Evolutionary conservation across 92 coral and sea anemone species (phyloP).

Genomic region (Paragorgia papillata): DNA sequence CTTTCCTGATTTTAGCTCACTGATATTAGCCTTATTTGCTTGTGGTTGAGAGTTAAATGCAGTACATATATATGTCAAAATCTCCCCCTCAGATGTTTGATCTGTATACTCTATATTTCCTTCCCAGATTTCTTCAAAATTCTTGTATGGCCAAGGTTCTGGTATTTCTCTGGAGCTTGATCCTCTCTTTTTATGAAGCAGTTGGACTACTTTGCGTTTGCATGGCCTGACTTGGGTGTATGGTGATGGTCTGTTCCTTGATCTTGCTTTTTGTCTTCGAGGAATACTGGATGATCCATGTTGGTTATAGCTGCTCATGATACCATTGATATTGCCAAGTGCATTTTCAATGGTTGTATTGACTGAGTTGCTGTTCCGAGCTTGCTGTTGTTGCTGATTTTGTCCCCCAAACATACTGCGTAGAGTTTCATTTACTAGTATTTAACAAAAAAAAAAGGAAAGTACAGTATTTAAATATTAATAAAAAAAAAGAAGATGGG

Average conservation of each 20-base stretch:
- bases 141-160: constrained; percentile 21
- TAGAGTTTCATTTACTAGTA: background rate
- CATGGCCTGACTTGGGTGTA: constrained; percentile 13
- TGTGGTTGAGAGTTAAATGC: constrained; percentile 31
- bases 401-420: constrained; percentile 8
- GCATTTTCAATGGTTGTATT: no score
- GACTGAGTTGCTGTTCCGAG: no score
- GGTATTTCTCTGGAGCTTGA: background rate
- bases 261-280: constrained; percentile 5
- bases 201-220: constrained; percentile 17
- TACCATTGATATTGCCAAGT: constrained; percentile 4
- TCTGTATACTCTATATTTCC: constrained; percentile 40
- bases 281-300: background rate
- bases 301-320: constrained; percentile 25
- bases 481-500: no score
- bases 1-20: constrained; percentile 20
- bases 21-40: background rate
- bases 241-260: background rate
- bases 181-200: background rate
- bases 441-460: background rate
- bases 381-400: background rate
- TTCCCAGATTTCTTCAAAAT: constrained; percentile 43
- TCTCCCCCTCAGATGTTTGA: constrained; percentile 38
- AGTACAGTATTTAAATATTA: background rate
- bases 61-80: constrained; percentile 30